These are phyloP conservation scores for Nesometra sesokonis DNA, from an alignment of 35 echinoderm and acorn worm species.

Conservation along the genomic window DNA sequence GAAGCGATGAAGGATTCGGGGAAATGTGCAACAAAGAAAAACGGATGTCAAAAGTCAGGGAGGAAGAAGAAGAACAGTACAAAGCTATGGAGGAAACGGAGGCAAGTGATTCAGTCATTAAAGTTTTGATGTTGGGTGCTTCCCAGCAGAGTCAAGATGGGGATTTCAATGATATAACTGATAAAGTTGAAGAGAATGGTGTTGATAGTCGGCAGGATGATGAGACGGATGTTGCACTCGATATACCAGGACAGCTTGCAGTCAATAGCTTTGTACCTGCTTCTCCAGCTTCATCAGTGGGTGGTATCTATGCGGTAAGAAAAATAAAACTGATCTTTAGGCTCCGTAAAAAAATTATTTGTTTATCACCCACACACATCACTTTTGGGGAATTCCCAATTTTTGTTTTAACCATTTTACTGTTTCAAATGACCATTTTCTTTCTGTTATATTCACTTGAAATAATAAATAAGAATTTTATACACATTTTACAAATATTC, in stretches of 20 bases:
- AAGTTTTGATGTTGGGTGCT: neutral
- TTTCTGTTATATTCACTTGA: too few relatives aligned
- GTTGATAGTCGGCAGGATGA: neutral
- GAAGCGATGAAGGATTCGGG: conserved; percentile 79
- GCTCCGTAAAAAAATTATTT: too few relatives aligned
- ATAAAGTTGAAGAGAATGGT: neutral
- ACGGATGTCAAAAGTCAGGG: neutral
- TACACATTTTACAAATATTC: too few relatives aligned
- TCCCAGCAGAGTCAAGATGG: neutral
- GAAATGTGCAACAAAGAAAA: conserved; percentile 1
- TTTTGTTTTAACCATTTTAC: too few relatives aligned
- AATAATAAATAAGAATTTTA: too few relatives aligned
- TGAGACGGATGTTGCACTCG: neutral
- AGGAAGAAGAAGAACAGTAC: neutral
- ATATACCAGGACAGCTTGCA: neutral
- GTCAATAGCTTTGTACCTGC: neutral
- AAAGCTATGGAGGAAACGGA: neutral
- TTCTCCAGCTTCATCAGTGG: conserved; percentile 89
- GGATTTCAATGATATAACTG: neutral
- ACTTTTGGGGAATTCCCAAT: too few relatives aligned
- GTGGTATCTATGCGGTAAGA: conserved; percentile 89
- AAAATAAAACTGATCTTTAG: too few relatives aligned
- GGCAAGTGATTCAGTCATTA: neutral
- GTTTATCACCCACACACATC: too few relatives aligned
- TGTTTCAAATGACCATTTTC: too few relatives aligned